Conservation (phyloP, 2,113 vertebrate genomes). For the Oreamnos americanus region DNA sequence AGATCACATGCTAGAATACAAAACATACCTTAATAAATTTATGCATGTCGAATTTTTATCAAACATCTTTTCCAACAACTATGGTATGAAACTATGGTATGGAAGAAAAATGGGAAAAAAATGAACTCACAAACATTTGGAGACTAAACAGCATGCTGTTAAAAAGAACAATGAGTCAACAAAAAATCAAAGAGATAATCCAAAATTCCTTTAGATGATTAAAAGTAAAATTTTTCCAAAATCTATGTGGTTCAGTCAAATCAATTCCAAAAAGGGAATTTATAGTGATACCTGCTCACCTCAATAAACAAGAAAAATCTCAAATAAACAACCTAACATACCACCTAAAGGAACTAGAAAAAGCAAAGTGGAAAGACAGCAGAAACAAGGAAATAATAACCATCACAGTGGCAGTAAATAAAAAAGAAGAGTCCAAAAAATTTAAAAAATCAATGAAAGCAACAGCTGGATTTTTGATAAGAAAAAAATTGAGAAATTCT, state of each 20-base stretch:
- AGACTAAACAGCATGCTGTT: neutral
- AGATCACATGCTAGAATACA: neutral
- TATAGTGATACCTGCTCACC: neutral
- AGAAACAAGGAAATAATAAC: neutral
- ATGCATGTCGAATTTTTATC: neutral
- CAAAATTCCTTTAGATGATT: neutral
- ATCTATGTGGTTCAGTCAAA: neutral
- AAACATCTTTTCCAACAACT: neutral
- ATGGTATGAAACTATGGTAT: neutral
- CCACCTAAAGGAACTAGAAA: neutral
- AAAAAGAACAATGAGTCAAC: neutral
- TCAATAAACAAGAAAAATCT: neutral
- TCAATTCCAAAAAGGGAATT: neutral
- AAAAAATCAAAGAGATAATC: neutral
- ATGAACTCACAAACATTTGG: neutral
- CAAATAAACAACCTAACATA: neutral
- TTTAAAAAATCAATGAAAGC: neutral
- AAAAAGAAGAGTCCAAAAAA: neutral
- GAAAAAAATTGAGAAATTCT: neutral
- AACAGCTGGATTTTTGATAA: neutral
- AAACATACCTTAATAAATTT: neutral
- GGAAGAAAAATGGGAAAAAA: neutral
- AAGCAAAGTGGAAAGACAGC: neutral
- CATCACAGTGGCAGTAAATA: neutral
- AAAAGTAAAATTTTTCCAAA: neutral